These are phyloP conservation scores for Erpornis zantholeuca DNA, from an alignment of 2,113 vertebrate genomes.

Conservation along the genomic window DNA sequence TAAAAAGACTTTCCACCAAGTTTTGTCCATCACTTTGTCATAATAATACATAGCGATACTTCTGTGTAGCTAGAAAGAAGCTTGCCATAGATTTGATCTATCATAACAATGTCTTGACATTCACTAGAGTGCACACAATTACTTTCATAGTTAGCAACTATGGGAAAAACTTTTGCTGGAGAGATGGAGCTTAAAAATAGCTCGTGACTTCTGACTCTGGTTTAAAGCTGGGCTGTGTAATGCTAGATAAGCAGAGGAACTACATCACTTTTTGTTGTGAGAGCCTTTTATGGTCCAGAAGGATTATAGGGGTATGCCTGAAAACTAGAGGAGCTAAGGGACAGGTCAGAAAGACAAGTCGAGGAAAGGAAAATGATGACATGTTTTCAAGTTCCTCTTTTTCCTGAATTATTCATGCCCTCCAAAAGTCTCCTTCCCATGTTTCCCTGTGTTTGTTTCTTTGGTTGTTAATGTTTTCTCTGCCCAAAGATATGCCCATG, in stretches of 20 bases:
- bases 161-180: conserved; percentile 36
- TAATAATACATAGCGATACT: not conserved
- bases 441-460: not conserved
- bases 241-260: not conserved
- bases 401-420: not conserved
- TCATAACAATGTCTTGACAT: not conserved
- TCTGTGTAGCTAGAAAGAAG: not conserved
- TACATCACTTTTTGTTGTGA: not conserved
- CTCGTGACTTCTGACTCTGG: not conserved
- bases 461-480: not conserved
- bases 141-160: conserved; percentile 42
- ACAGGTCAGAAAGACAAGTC: not conserved
- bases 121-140: conserved; percentile 25
- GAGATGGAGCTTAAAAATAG: conserved; percentile 51
- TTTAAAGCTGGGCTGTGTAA: conserved; percentile 18
- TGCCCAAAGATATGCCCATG: not conserved
- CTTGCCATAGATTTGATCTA: not conserved
- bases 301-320: not conserved
- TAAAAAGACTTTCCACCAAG: not conserved
- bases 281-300: not conserved
- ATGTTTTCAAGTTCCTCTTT: not conserved
- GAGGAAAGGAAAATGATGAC: not conserved
- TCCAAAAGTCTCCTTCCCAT: not conserved
- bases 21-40: not conserved
- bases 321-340: not conserved